Evolutionary conservation across 2,113 vertebrate species (phyloP).

Genomic region (Neogale vison): DNA sequence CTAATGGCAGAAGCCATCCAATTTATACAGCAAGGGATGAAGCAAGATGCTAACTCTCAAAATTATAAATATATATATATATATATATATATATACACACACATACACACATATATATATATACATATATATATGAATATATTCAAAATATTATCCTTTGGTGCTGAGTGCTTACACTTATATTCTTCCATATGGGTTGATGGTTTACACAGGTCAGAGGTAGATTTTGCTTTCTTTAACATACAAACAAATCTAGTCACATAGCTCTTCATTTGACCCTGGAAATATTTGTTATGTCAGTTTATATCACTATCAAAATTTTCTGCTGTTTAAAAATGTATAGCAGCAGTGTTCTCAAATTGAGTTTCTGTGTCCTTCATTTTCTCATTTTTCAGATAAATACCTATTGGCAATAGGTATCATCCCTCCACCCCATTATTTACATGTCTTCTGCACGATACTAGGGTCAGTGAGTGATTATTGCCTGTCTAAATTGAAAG

Average conservation of each 20-base stretch:
- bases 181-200: background rate
- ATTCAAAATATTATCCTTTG: background rate
- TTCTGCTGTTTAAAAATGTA: background rate
- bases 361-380: background rate
- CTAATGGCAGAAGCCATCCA: background rate
- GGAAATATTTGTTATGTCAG: background rate
- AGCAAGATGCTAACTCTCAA: background rate
- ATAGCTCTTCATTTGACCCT: background rate
- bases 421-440: background rate
- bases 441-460: background rate
- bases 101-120: too few relatives aligned
- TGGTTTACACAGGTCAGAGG: background rate
- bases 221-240: conserved; percentile 2
- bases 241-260: background rate
- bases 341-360: background rate
- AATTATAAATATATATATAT: background rate
- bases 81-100: background rate
- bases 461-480: background rate
- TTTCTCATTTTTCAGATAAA: background rate
- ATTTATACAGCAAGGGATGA: background rate
- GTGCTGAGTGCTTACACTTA: background rate
- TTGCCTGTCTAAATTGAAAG: background rate
- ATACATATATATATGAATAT: background rate
- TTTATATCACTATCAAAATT: conserved; percentile 6
- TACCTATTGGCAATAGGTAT: background rate